Conservation (phyloP, 2,113 vertebrate genomes). For the Pimephales promelas region DNA sequence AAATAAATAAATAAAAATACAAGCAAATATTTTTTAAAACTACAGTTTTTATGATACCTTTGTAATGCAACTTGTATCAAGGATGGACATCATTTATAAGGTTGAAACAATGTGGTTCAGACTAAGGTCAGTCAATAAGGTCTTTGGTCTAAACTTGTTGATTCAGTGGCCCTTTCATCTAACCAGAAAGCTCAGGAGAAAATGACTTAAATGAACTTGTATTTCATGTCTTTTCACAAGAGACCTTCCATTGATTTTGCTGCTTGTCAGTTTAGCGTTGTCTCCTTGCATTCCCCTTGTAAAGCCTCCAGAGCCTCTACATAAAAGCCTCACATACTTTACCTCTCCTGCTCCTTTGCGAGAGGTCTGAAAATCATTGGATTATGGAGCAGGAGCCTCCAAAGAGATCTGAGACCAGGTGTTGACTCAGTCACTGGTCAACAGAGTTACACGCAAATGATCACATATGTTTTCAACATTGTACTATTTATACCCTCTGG, state of each 20-base stretch:
- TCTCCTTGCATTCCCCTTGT: neutral
- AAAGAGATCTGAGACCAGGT: constrained; percentile 9
- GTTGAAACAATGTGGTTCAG: neutral
- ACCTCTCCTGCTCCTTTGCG: neutral
- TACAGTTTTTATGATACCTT: neutral
- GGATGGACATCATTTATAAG: neutral
- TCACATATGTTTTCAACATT: neutral
- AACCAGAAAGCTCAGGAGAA: constrained; percentile 8
- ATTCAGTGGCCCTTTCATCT: constrained; percentile 2
- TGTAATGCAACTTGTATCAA: neutral
- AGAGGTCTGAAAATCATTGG: constrained; percentile 23
- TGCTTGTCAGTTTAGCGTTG: neutral
- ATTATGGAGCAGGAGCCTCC: constrained; percentile 11
- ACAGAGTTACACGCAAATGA: neutral
- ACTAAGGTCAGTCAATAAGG: neutral
- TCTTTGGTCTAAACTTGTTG: constrained; percentile 4
- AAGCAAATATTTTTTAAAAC: neutral
- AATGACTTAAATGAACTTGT: neutral
- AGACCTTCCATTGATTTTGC: constrained; percentile 5
- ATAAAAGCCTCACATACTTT: constrained; percentile 7
- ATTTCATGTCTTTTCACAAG: neutral
- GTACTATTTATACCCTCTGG: too few species aligned
- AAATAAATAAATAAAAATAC: neutral
- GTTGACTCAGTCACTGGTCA: neutral
- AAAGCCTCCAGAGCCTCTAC: constrained; percentile 17